phyloP scores from a whole-genome alignment of 2,113 vertebrate species.

The Sander vitreus region DNA sequence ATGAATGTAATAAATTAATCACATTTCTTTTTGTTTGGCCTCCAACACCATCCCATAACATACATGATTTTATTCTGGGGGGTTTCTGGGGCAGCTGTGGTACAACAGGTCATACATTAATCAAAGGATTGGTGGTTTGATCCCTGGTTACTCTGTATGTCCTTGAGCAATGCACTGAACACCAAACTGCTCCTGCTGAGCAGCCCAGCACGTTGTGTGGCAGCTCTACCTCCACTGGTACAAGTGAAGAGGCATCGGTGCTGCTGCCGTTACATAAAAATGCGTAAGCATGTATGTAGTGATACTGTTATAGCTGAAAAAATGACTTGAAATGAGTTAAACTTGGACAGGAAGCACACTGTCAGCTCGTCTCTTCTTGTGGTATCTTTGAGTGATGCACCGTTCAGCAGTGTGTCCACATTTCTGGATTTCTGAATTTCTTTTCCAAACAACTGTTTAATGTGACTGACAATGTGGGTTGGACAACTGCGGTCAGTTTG shows the following conservation, averaged over 20 bases:
- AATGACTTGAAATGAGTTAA: neutral
- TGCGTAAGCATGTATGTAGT: neutral
- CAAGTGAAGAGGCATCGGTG: neutral
- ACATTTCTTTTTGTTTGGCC: neutral
- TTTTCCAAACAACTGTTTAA: constrained; percentile 36
- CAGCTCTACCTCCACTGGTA: neutral
- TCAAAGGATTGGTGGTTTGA: neutral
- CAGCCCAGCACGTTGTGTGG: neutral
- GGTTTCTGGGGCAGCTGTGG: neutral
- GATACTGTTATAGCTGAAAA: neutral
- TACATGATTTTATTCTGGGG: neutral
- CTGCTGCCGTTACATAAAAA: neutral
- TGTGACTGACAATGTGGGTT: constrained; percentile 25
- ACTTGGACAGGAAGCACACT: neutral
- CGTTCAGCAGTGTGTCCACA: neutral
- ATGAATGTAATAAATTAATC: neutral
- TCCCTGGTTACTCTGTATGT: neutral
- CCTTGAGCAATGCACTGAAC: neutral
- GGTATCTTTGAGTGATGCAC: constrained; percentile 13
- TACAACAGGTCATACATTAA: constrained; percentile 9
- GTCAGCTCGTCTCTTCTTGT: constrained; percentile 10
- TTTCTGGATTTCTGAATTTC: neutral
- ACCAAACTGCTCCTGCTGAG: neutral
- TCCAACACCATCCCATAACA: neutral
- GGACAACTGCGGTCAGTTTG: constrained; percentile 8